phyloP scores from a whole-genome alignment of 2,797 vertebrate genomes.

The Hemibagrus guttatus region DNA sequence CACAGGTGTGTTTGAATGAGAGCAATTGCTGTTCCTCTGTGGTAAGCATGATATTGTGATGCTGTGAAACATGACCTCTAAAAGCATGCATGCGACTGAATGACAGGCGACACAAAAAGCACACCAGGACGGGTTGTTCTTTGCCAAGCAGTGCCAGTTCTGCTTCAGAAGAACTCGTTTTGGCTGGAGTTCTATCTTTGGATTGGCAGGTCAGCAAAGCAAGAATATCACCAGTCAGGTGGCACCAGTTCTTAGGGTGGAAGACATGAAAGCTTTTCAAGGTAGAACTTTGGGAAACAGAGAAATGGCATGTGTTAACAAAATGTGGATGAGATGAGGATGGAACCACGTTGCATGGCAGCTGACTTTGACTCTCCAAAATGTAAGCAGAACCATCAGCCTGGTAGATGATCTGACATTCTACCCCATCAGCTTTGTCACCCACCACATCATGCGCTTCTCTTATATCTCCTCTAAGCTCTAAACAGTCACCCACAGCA shows the following conservation, averaged over 20 bases:
- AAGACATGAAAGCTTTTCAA: conserved; percentile 89
- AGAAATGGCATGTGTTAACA: conserved; percentile 89
- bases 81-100: conserved; percentile 83
- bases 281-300: conserved; percentile 84
- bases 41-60: conserved; percentile 84
- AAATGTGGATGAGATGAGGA: conserved; percentile 58
- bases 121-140: conserved; percentile 88
- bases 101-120: conserved; percentile 87
- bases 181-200: conserved; percentile 87
- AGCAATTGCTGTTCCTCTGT: conserved; percentile 86
- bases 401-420: conserved; percentile 85
- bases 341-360: conserved; percentile 68
- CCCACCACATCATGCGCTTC: conserved; percentile 77
- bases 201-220: conserved; percentile 89
- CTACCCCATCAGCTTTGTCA: conserved; percentile 76
- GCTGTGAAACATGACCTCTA: conserved; percentile 83
- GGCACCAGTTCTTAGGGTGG: conserved; percentile 87
- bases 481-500: conserved; percentile 65
- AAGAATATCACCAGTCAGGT: conserved; percentile 85
- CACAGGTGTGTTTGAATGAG: conserved; percentile 86
- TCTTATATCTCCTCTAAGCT: conserved; percentile 28
- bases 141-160: conserved; percentile 82
- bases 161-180: conserved; percentile 83
- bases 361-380: conserved; percentile 82
- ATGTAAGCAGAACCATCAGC: conserved; percentile 86